Conservation (phyloP, 2,888 invertebrate species). For the Epirrita christyi region DNA sequence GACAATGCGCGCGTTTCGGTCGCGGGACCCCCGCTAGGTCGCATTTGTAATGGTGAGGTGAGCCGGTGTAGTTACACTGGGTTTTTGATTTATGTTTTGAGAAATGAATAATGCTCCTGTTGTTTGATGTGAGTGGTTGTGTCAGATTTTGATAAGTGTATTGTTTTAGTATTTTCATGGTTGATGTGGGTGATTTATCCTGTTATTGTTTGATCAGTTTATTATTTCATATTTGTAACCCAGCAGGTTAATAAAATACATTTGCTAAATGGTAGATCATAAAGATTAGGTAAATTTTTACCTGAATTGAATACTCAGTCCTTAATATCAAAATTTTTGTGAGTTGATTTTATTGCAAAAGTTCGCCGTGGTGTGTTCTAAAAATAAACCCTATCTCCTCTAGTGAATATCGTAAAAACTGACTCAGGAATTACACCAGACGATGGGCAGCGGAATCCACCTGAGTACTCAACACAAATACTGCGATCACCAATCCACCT, state of each 20-base stretch:
- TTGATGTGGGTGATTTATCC: conserved; percentile 18
- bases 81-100: conserved; percentile 26
- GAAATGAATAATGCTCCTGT: conserved; percentile 20
- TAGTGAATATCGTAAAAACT: too few species aligned
- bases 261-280: too few species aligned
- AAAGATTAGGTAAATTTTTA: too few species aligned
- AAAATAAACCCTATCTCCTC: neutral
- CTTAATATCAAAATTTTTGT: too few species aligned
- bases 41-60: conserved; percentile 64
- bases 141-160: conserved; percentile 19
- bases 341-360: too few species aligned
- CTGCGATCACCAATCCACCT: too few species aligned
- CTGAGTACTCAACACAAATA: too few species aligned
- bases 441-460: too few species aligned
- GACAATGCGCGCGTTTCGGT: conserved; percentile 74
- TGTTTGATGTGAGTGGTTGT: conserved; percentile 10
- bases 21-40: conserved; percentile 70
- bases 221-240: neutral
- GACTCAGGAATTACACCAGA: too few species aligned
- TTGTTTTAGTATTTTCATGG: conserved; percentile 24
- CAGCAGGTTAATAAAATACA: neutral
- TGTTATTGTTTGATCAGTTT: conserved; percentile 8
- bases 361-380: too few species aligned
- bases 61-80: conserved; percentile 28
- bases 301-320: too few species aligned